phyloP scores from a whole-genome alignment of 2,888 invertebrate species.

The Drosophila mettleri region DNA sequence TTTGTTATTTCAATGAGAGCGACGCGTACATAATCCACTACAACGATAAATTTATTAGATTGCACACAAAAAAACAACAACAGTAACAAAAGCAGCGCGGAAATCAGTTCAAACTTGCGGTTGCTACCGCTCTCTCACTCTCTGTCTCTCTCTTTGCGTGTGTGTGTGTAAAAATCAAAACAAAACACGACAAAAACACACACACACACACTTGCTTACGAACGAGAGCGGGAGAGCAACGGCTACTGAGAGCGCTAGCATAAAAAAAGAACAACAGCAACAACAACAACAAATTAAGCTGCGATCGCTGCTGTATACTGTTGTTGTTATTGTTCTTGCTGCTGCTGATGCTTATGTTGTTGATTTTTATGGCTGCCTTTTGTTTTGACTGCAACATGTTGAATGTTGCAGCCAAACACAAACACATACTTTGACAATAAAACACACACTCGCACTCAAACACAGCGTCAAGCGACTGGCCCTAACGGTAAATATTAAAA shows the following conservation, averaged over 20 bases:
- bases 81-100: slow-evolving; percentile 45
- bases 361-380: slow-evolving; percentile 43
- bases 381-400: slow-evolving; percentile 72
- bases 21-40: slow-evolving; percentile 47
- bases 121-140: slow-evolving; percentile 12
- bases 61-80: slow-evolving; percentile 58
- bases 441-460: slow-evolving; percentile 2
- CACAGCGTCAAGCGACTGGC: slow-evolving; percentile 27
- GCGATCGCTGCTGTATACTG: slow-evolving; percentile 40
- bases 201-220: slow-evolving; percentile 19
- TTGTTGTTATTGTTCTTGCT: slow-evolving; percentile 36
- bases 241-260: slow-evolving; percentile 41
- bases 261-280: slow-evolving; percentile 47
- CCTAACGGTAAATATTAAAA: slow-evolving; percentile 61
- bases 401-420: slow-evolving; percentile 57
- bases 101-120: slow-evolving; percentile 62
- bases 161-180: slow-evolving; percentile 72
- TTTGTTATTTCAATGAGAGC: slow-evolving; percentile 50
- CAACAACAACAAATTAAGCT: slow-evolving; percentile 44
- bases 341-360: slow-evolving; percentile 38
- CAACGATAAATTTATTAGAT: slow-evolving; percentile 64
- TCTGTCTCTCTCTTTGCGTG: slow-evolving; percentile 9
- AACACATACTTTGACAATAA: slow-evolving; percentile 13
- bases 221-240: slow-evolving; percentile 1
- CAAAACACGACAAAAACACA: slow-evolving; percentile 74